These are phyloP conservation scores for Mamestra brassicae DNA, from an alignment of 2,888 invertebrate genomes.

Conservation along the genomic window DNA sequence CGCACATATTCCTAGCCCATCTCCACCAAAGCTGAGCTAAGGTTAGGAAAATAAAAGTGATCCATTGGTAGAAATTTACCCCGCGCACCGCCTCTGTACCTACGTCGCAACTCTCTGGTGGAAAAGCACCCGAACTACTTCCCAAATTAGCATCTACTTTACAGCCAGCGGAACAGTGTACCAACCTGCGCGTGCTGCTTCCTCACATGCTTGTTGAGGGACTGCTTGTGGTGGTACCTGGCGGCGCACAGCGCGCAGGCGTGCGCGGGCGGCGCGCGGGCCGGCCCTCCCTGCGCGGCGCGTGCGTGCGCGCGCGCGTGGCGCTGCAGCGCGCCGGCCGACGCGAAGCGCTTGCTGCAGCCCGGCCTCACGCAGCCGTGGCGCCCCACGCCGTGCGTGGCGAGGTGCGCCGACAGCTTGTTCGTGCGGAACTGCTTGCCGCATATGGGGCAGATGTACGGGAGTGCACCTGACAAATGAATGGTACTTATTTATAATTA, in stretches of 20 bases:
- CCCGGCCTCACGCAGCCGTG: constrained; percentile 43
- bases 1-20: too few relatives aligned
- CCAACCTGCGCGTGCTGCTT: constrained; percentile 72
- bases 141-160: too few relatives aligned
- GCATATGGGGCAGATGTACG: constrained; percentile 83
- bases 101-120: too few relatives aligned
- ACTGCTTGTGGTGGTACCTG: constrained; percentile 78
- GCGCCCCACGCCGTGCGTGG: constrained; percentile 69
- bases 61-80: too few relatives aligned
- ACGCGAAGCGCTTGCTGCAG: constrained; percentile 63
- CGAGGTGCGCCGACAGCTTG: constrained; percentile 81
- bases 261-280: constrained; percentile 56
- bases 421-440: constrained; percentile 83
- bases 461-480: constrained; percentile 73
- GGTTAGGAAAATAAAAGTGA: too few relatives aligned
- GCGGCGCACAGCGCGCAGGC: constrained; percentile 72
- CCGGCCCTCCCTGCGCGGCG: constrained; percentile 46
- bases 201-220: constrained; percentile 79
- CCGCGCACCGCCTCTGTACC: too few relatives aligned
- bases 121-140: too few relatives aligned
- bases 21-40: too few relatives aligned
- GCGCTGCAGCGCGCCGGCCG: constrained; percentile 64
- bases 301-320: constrained; percentile 63
- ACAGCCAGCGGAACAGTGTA: too few relatives aligned
- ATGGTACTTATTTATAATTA: not conserved